These are phyloP conservation scores for Macaria liturata DNA, from an alignment of 2,888 invertebrate species.

Conservation along the genomic window DNA sequence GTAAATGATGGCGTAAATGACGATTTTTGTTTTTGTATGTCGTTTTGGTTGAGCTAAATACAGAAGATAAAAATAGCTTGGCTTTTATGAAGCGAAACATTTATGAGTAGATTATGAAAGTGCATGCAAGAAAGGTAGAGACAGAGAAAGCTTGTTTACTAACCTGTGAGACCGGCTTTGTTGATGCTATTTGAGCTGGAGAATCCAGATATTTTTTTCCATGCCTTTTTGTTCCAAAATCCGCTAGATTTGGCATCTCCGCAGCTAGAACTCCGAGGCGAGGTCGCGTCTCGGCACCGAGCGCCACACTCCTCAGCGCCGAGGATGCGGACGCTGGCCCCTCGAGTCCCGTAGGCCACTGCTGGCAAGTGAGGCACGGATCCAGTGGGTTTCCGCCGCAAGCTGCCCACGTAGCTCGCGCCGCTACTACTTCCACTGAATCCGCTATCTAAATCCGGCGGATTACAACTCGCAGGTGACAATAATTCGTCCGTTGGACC, in stretches of 20 bases:
- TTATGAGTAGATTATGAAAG: slow-evolving; percentile 9
- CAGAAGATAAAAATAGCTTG: slow-evolving; percentile 47
- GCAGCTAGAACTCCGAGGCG: slow-evolving; percentile 76
- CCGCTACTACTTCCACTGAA: slow-evolving; percentile 93
- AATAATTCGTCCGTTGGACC: slow-evolving; percentile 88
- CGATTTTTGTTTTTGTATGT: slow-evolving; percentile 43
- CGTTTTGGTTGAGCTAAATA: slow-evolving; percentile 65
- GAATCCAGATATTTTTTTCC: slow-evolving; percentile 90
- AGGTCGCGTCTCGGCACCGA: slow-evolving; percentile 67
- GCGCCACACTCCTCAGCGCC: slow-evolving; percentile 71
- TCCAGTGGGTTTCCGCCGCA: slow-evolving; percentile 82
- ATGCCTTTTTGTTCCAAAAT: slow-evolving; percentile 90
- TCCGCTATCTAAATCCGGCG: slow-evolving; percentile 90
- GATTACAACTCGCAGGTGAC: slow-evolving; percentile 86
- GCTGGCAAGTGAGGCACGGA: slow-evolving; percentile 79
- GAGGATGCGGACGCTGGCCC: slow-evolving; percentile 75
- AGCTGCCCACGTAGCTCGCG: slow-evolving; percentile 90
- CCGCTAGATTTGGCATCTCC: slow-evolving; percentile 79
- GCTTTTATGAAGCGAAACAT: slow-evolving; percentile 29
- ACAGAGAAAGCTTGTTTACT: slow-evolving; percentile 53
- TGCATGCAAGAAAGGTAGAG: slow-evolving; percentile 19
- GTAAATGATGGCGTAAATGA: slow-evolving; percentile 44
- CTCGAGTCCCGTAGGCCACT: slow-evolving; percentile 78
- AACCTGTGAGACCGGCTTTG: slow-evolving; percentile 86
- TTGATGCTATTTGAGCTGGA: slow-evolving; percentile 88